Evolutionary conservation across 2,113 vertebrate genomes (phyloP).

Genomic region (Brachyhypopomus gauderio): DNA sequence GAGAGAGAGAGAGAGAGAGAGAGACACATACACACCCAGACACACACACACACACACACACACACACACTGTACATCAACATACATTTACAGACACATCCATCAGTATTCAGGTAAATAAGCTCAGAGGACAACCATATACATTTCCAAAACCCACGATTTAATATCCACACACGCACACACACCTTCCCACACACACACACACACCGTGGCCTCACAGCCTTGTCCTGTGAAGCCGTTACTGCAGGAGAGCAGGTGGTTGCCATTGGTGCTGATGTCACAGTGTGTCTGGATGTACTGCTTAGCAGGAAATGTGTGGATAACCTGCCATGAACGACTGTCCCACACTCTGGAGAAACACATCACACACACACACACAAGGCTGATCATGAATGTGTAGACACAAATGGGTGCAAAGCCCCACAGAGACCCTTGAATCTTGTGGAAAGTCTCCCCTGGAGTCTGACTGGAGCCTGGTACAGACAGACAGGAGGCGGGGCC

Average conservation of each 20-base stretch:
- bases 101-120: too few relatives aligned
- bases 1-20: too few relatives aligned
- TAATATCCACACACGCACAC: slow-evolving; percentile 1
- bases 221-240: slow-evolving; percentile 85
- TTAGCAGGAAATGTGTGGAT: slow-evolving; percentile 86
- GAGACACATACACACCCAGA: too few relatives aligned
- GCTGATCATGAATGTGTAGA: too few relatives aligned
- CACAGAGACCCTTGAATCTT: too few relatives aligned
- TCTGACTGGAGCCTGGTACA: too few relatives aligned
- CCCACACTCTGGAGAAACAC: slow-evolving; percentile 84
- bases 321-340: slow-evolving; percentile 86
- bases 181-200: slow-evolving; percentile 17
- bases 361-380: slow-evolving; percentile 12
- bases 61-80: neutral
- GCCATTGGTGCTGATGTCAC: slow-evolving; percentile 83
- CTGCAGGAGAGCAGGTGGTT: slow-evolving; percentile 86
- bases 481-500: too few relatives aligned
- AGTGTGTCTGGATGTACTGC: slow-evolving; percentile 93
- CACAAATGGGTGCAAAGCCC: too few relatives aligned
- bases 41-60: too few relatives aligned
- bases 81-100: slow-evolving; percentile 59
- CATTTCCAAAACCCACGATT: too few relatives aligned
- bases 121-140: too few relatives aligned
- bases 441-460: too few relatives aligned
- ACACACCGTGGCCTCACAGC: slow-evolving; percentile 89